phyloP scores from a whole-genome alignment of 2,888 invertebrate genomes.

The Rhingia rostrata region DNA sequence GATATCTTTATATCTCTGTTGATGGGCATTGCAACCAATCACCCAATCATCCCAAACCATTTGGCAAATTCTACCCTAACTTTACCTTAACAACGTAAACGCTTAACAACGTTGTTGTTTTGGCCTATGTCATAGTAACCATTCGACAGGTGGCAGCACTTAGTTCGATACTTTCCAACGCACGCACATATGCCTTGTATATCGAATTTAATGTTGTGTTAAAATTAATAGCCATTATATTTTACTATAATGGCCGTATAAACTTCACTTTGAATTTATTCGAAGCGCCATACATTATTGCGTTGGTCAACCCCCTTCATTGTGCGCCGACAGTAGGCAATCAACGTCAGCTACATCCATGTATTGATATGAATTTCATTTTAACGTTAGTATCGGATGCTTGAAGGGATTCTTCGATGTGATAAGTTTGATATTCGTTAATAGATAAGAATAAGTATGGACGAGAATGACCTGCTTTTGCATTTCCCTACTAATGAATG shows the following conservation, averaged over 20 bases:
- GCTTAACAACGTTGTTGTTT: conserved; percentile 58
- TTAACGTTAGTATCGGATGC: not conserved
- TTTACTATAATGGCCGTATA: conserved; percentile 80
- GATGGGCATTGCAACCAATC: conserved; percentile 50
- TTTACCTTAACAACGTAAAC: not conserved
- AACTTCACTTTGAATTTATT: conserved; percentile 77
- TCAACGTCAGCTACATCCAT: conserved; percentile 48
- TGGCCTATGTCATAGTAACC: conserved; percentile 38
- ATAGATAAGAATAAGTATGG: conserved; percentile 15
- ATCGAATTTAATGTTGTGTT: conserved; percentile 78
- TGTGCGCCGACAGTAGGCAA: conserved; percentile 47
- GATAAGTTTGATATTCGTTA: conserved; percentile 36
- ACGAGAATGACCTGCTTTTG: conserved; percentile 1
- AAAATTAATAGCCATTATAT: conserved; percentile 81
- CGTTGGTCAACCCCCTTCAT: not conserved
- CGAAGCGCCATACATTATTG: conserved; percentile 32
- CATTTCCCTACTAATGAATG: not conserved
- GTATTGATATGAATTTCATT: conserved; percentile 40
- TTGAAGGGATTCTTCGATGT: not conserved
- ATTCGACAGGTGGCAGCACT: conserved; percentile 72
- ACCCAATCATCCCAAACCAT: conserved; percentile 60
- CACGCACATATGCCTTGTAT: conserved; percentile 52
- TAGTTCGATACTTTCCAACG: conserved; percentile 23
- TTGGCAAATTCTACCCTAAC: conserved; percentile 33
- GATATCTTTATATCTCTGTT: conserved; percentile 13